Conservation (phyloP, 35 echinoderm and acorn worm species). For the Chiridota heheva region DNA sequence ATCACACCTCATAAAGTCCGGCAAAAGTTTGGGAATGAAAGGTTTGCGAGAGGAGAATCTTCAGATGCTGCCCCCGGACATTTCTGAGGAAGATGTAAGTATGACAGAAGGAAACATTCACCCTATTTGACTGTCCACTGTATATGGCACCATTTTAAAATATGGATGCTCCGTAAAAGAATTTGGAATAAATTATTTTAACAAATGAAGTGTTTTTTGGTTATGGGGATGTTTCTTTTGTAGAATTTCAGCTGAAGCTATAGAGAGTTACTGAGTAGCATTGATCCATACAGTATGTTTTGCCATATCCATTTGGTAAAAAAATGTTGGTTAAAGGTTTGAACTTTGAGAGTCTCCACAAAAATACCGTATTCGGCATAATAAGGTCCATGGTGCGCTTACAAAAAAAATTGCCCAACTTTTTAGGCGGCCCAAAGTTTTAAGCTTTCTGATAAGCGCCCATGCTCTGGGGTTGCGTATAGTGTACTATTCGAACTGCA, state of each 20-base stretch:
- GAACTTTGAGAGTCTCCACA: too few relatives aligned
- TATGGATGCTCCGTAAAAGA: not conserved
- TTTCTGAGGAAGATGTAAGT: conserved; percentile 82
- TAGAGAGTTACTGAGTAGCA: too few relatives aligned
- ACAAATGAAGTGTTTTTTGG: not conserved
- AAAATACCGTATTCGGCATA: too few relatives aligned
- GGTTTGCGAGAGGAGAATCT: conserved; percentile 82
- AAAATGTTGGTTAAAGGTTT: too few relatives aligned
- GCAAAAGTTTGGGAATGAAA: conserved; percentile 18
- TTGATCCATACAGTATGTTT: too few relatives aligned
- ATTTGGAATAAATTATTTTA: not conserved
- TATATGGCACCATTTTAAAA: not conserved
- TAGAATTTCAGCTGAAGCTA: not conserved
- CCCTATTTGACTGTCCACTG: not conserved
- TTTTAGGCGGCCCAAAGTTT: too few relatives aligned
- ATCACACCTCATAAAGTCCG: not conserved
- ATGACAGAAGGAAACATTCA: not conserved
- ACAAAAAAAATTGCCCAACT: too few relatives aligned
- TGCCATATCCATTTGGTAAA: too few relatives aligned
- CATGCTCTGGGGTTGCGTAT: too few relatives aligned
- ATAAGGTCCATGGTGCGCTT: too few relatives aligned
- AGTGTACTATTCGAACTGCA: too few relatives aligned
- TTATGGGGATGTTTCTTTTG: not conserved
- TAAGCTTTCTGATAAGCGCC: too few relatives aligned
- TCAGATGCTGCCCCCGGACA: conserved; percentile 81